Percentiles rank a stretch among this genome's conserved stretches.
Evolutionary conservation across 1,140 invertebrate species (phyloP).

Genomic region (Euwallacea similis): DNA sequence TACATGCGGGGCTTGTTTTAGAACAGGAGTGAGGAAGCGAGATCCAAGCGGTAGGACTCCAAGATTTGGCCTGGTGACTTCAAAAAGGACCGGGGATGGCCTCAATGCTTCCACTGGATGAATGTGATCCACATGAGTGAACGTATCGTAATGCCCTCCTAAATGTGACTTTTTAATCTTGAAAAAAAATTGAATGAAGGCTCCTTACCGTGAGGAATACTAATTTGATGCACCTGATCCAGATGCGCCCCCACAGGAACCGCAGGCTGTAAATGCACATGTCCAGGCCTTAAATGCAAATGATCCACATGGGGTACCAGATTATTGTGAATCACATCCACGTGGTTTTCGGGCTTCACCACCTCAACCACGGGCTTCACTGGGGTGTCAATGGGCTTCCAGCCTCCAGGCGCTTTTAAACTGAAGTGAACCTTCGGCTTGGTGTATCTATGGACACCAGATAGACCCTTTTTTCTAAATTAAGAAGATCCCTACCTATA

Average conservation of each 20-base stretch:
- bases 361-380: slow-evolving; percentile 32
- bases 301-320: slow-evolving; percentile 37
- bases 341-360: slow-evolving; percentile 31
- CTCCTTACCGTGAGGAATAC: background rate
- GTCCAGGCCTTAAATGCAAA: slow-evolving; percentile 4
- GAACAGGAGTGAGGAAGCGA: slow-evolving; percentile 36
- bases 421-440: slow-evolving; percentile 37
- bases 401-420: slow-evolving; percentile 27
- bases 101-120: slow-evolving; percentile 32
- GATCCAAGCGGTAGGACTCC: slow-evolving; percentile 43
- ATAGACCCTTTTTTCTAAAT: background rate
- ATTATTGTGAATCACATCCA: slow-evolving; percentile 36
- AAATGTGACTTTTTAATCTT: background rate
- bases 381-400: slow-evolving; percentile 29
- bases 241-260: slow-evolving; percentile 25
- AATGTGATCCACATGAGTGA: slow-evolving; percentile 34
- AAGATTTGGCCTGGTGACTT: slow-evolving; percentile 45
- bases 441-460: slow-evolving; percentile 19
- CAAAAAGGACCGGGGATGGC: slow-evolving; percentile 40
- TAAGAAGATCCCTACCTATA: slow-evolving; percentile 13
- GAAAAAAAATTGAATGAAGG: background rate
- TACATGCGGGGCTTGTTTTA: slow-evolving; percentile 31
- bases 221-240: slow-evolving; percentile 34
- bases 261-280: slow-evolving; percentile 16
- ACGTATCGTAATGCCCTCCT: slow-evolving; percentile 35